phyloP scores from a whole-genome alignment of 2,888 invertebrate genomes.

The Lasioglossum villosulum region DNA sequence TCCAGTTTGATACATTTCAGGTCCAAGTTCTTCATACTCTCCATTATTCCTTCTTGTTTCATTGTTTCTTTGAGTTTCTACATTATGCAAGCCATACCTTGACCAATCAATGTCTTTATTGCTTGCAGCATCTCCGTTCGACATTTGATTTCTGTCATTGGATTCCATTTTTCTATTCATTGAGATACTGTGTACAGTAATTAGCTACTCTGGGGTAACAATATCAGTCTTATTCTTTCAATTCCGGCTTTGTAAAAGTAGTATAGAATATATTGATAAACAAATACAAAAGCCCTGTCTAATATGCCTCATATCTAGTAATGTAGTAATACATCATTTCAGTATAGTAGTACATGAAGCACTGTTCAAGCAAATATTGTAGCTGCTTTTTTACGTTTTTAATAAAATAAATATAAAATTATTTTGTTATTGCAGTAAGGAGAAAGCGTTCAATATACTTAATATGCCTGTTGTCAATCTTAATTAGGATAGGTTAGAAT shows the following conservation, averaged over 20 bases:
- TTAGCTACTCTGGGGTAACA: slow-evolving; percentile 27
- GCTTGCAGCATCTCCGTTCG: slow-evolving; percentile 65
- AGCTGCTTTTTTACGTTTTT: background rate
- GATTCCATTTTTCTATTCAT: slow-evolving; percentile 70
- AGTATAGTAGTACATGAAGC: background rate
- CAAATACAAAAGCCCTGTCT: background rate
- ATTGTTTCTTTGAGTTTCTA: slow-evolving; percentile 84
- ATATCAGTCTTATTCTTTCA: slow-evolving; percentile 42
- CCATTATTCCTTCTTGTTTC: slow-evolving; percentile 87
- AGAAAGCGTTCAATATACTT: slow-evolving; percentile 6
- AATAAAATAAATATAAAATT: slow-evolving; percentile 15
- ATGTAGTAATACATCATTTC: background rate
- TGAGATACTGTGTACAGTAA: slow-evolving; percentile 19
- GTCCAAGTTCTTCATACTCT: slow-evolving; percentile 89
- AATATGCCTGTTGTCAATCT: slow-evolving; percentile 27
- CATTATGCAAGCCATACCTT: slow-evolving; percentile 85
- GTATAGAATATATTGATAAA: slow-evolving; percentile 15
- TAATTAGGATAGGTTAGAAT: slow-evolving; percentile 61
- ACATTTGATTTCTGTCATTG: slow-evolving; percentile 65
- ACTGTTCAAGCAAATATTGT: background rate
- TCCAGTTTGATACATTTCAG: slow-evolving; percentile 93
- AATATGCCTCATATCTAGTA: slow-evolving; percentile 29
- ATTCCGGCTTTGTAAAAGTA: slow-evolving; percentile 29
- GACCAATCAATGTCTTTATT: slow-evolving; percentile 86
- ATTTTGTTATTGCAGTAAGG: slow-evolving; percentile 10